Base-by-base conservation (phyloP, 2,113 vertebrate genomes). In the Polypterus bichir region DNA sequence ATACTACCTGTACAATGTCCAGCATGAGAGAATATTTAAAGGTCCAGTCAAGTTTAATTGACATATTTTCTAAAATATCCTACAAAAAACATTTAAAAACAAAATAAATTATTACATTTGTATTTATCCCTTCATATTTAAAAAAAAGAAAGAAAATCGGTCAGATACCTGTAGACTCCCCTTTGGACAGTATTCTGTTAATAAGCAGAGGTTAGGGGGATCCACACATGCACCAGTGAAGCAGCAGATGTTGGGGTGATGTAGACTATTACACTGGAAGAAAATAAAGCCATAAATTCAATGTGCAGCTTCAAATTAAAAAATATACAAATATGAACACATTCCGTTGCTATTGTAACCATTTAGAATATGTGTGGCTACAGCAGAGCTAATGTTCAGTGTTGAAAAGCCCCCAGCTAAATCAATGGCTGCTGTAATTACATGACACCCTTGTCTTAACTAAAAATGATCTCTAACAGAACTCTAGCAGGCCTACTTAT, bases 1-100 rank as follows among this genome's bases (percentile, higher is more conserved):
- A 27, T 27, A 27, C 27, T 65, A 74, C 73, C 69, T 74, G 73
- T 6, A 72, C 68, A 9, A 74, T 72, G 58, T 73, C 71, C 49
- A 73, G 57, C 73, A 73, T 68, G 45, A 71, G 65, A 11, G 65
- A 77, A 57, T 61, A 75, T 57, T 71, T 74, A 56, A 76, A 74
- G n/a, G 45, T 69, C 71, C 65, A 71, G 64, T 73, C 68, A 48
- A 73, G 59, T 49, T 68, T 76, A 51, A 76, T 74, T 9, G 71
- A 70, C 5, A 67, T 54, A 46, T 71, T 77, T 60, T 63, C 65
- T 57, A 74, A 64, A 59, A 74, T 73, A 62, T 77, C 71, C 71
- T 74, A 60, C 4, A 59, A 55, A 44, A 44, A 61, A 62, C 55
- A 57, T 27, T 4, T 48, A 49, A 1, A 45, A 57, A 5, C 6